Evolutionary conservation across 2,113 vertebrate genomes (phyloP).

Genomic region (Anas platyrhynchos): DNA sequence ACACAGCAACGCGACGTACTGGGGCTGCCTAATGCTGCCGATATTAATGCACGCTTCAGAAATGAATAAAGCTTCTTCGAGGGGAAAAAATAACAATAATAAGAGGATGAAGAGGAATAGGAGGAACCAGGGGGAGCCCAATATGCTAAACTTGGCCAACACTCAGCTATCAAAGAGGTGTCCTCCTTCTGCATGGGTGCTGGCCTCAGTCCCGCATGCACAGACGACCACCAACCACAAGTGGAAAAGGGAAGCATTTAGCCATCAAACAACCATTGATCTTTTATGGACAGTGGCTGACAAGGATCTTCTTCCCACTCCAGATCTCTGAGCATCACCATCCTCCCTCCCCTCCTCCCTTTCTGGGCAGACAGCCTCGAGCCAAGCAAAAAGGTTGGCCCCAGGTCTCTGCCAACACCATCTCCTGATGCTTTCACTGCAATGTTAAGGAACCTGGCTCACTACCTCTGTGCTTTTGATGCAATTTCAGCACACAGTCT

Average conservation of each 20-base stretch:
- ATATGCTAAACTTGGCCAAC: accelerated
- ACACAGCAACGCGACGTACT: slow-evolving; percentile 4
- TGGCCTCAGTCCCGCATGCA: accelerated
- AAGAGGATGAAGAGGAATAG: not conserved
- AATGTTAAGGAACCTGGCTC: not conserved
- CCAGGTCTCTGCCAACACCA: accelerated
- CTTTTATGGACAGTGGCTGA: not conserved
- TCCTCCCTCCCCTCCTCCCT: not conserved
- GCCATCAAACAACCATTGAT: not conserved
- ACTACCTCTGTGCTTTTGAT: accelerated
- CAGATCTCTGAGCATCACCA: not conserved
- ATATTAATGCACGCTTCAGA: slow-evolving; percentile 23
- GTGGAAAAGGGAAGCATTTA: accelerated
- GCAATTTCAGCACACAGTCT: not conserved
- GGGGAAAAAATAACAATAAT: slow-evolving; percentile 54
- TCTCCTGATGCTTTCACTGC: not conserved
- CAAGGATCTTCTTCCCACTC: not conserved
- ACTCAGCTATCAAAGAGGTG: accelerated
- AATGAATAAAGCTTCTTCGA: slow-evolving; percentile 68
- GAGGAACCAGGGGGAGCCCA: not conserved
- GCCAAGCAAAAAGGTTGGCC: not conserved
- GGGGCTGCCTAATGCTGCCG: slow-evolving; percentile 58
- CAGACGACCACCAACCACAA: accelerated
- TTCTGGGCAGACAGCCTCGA: not conserved
- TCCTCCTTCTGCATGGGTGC: accelerated